Percentiles rank a stretch among this genome's conserved stretches.
phyloP scores from a whole-genome alignment of 2,113 vertebrate species.

The Prolemur simus region DNA sequence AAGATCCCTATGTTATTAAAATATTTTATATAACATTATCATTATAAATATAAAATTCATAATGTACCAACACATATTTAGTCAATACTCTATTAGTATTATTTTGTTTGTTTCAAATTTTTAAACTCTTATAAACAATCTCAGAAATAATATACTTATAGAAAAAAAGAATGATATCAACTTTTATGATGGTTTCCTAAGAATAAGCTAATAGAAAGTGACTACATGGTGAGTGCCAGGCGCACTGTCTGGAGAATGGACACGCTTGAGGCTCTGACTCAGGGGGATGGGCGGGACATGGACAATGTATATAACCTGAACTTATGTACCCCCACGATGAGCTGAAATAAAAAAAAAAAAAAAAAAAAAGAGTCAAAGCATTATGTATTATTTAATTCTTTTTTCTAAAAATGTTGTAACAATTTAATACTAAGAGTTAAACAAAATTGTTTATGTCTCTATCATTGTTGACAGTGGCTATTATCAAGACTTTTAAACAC shows the following conservation, averaged over 20 bases:
- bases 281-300: no score
- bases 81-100: not conserved
- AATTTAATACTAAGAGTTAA: not conserved
- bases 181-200: not conserved
- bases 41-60: not conserved
- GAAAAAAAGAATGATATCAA: not conserved
- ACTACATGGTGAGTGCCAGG: no score
- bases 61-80: not conserved
- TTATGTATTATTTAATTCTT: not conserved
- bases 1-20: not conserved
- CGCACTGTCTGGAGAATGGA: no score
- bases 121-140: not conserved
- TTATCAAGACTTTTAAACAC: not conserved
- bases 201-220: not conserved
- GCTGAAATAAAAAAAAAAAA: no score
- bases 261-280: no score
- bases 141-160: not conserved
- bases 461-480: not conserved
- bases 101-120: not conserved
- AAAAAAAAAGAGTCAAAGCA: not conserved
- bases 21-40: conserved; percentile 5
- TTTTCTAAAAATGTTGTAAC: not conserved
- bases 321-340: no score
- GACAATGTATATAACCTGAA: no score
- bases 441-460: not conserved